Evolutionary conservation across 2,888 invertebrate genomes (phyloP).

Genomic region (Sminthurides aquaticus): DNA sequence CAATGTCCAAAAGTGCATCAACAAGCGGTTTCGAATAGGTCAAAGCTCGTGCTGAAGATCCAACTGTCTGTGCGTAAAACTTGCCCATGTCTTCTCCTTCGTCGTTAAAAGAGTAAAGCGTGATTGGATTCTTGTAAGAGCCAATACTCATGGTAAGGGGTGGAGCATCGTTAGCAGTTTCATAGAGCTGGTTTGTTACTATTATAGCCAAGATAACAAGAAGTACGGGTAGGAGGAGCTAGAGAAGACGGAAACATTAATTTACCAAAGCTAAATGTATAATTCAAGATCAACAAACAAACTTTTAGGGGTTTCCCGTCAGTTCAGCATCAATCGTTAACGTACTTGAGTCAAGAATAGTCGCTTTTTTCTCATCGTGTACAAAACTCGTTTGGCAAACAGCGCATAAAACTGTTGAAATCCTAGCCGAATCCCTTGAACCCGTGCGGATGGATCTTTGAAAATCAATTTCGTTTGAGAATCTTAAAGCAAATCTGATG

Average conservation of each 20-base stretch:
- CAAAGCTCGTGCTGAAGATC: slow-evolving; percentile 25
- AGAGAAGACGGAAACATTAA: no score
- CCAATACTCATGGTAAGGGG: slow-evolving; percentile 30
- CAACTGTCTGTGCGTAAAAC: slow-evolving; percentile 24
- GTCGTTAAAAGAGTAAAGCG: slow-evolving; percentile 28
- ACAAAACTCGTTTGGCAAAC: slow-evolving; percentile 32
- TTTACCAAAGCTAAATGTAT: no score
- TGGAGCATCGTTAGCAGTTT: slow-evolving; percentile 22
- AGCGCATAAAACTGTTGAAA: slow-evolving; percentile 37
- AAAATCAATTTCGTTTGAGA: no score
- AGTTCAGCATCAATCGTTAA: no score
- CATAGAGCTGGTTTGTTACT: slow-evolving; percentile 29
- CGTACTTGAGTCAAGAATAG: slow-evolving; percentile 37
- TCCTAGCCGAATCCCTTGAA: slow-evolving; percentile 29
- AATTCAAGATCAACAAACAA: neutral
- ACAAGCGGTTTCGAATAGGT: slow-evolving; percentile 8
- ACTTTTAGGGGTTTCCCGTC: no score
- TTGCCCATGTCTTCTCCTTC: slow-evolving; percentile 28
- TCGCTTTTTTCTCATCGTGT: slow-evolving; percentile 33
- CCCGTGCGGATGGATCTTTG: no score
- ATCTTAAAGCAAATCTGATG: no score
- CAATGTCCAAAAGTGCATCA: slow-evolving; percentile 18
- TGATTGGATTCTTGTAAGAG: slow-evolving; percentile 31
- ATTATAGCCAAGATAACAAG: slow-evolving; percentile 38
- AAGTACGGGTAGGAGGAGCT: slow-evolving; percentile 35